phyloP scores from a whole-genome alignment of 1,140 invertebrate genomes.

The Micrasema longulum region DNA sequence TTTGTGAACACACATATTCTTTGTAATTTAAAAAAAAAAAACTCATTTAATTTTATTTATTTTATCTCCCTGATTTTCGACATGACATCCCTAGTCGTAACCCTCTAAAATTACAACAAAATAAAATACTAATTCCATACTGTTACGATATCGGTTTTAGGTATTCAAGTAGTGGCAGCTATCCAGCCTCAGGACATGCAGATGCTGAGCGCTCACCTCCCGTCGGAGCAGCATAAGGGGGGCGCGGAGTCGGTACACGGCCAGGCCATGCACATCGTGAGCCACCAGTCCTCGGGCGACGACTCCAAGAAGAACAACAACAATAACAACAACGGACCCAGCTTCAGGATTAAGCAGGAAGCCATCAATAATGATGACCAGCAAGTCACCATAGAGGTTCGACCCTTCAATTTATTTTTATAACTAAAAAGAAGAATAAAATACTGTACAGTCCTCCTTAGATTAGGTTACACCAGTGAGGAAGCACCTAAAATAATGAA shows the following conservation, averaged over 20 bases:
- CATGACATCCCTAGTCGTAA: too few species aligned
- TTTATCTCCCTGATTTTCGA: too few species aligned
- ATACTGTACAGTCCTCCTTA: too few species aligned
- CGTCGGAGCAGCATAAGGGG: slow-evolving; percentile 47
- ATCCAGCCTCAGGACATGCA: slow-evolving; percentile 76
- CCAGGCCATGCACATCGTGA: slow-evolving; percentile 42
- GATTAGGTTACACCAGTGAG: too few species aligned
- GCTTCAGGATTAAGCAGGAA: slow-evolving; percentile 65
- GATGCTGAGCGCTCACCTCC: slow-evolving; percentile 57
- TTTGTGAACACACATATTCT: too few species aligned
- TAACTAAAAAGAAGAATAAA: too few species aligned
- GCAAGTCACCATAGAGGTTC: slow-evolving; percentile 59
- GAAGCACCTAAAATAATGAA: too few species aligned
- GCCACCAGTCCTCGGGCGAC: slow-evolving; percentile 59
- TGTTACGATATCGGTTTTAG: too few species aligned
- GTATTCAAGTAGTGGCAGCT: slow-evolving; percentile 74
- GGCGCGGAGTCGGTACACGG: slow-evolving; percentile 38
- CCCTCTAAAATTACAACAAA: too few species aligned
- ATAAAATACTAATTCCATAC: too few species aligned
- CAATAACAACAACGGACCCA: slow-evolving; percentile 57
- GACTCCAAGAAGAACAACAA: slow-evolving; percentile 65
- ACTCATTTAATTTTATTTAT: too few species aligned
- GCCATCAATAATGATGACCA: slow-evolving; percentile 62
- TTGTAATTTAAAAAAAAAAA: too few species aligned
- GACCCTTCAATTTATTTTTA: slow-evolving; percentile 12